Conservation (phyloP, 2,113 vertebrate species). For the Paratilapia polleni region DNA sequence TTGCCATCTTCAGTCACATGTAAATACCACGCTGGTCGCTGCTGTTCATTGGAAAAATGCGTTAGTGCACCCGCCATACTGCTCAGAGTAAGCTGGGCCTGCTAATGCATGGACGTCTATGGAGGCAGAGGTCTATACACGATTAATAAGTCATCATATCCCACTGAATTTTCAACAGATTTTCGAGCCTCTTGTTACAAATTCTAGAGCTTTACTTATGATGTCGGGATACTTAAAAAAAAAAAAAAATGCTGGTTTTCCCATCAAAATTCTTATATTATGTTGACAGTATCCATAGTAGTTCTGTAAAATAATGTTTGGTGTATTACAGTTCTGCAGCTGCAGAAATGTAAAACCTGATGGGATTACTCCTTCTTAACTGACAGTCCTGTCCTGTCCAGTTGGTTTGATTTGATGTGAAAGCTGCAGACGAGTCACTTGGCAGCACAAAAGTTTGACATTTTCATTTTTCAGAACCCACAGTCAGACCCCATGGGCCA, state of each 20-base stretch:
- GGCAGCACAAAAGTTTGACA: background rate
- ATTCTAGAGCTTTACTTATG: background rate
- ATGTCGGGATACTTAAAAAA: background rate
- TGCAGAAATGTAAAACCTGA: background rate
- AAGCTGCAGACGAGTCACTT: background rate
- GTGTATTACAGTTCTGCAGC: background rate
- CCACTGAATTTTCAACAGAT: background rate
- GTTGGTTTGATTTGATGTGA: background rate
- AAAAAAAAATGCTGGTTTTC: background rate
- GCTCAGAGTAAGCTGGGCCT: background rate
- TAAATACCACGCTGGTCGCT: background rate
- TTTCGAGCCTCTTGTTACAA: background rate
- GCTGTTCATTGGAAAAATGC: background rate
- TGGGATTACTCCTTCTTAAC: background rate
- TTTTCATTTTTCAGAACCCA: background rate
- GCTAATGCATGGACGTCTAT: background rate
- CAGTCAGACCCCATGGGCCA: background rate
- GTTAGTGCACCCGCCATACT: accelerated
- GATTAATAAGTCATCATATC: background rate
- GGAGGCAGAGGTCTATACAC: background rate
- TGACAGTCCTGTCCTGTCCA: no score
- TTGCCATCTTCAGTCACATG: background rate
- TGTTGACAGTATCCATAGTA: background rate
- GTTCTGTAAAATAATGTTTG: background rate
- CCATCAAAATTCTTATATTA: background rate